Evolutionary conservation across 2,888 invertebrate genomes (phyloP).

Genomic region (Molorchus minor): DNA sequence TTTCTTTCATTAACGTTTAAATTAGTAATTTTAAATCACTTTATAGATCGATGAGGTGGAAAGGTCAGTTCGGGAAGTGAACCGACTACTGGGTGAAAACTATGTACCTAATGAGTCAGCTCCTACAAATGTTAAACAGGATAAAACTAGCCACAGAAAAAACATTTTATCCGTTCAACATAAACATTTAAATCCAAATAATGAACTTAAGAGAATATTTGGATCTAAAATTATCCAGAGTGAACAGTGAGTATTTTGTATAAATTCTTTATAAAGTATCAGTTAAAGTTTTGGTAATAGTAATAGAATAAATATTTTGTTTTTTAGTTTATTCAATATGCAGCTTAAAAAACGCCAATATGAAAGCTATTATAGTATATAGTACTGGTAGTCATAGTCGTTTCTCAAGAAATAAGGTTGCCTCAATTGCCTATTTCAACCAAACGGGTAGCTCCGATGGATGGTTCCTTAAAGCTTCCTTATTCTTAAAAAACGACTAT

Average conservation of each 20-base stretch:
- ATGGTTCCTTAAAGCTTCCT: too few species aligned
- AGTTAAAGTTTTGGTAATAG: too few species aligned
- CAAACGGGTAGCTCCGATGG: too few species aligned
- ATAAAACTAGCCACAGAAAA: constrained; percentile 56
- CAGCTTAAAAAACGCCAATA: too few species aligned
- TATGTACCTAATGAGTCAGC: constrained; percentile 43
- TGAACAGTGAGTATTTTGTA: constrained; percentile 60
- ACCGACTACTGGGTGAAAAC: constrained; percentile 71
- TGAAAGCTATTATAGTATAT: too few species aligned
- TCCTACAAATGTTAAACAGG: constrained; percentile 42
- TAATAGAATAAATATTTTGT: too few species aligned
- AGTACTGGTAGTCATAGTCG: too few species aligned
- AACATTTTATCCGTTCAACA: constrained; percentile 72
- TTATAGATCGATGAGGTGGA: constrained; percentile 72
- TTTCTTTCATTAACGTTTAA: neutral
- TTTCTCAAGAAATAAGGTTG: too few species aligned
- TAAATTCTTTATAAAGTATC: too few species aligned
- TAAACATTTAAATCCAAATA: constrained; percentile 79
- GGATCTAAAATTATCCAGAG: constrained; percentile 80
- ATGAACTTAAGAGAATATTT: constrained; percentile 83
- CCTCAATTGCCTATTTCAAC: too few species aligned
- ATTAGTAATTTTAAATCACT: constrained; percentile 2
- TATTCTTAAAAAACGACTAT: too few species aligned
- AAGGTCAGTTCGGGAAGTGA: constrained; percentile 72
- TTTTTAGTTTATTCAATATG: too few species aligned